phyloP scores from a whole-genome alignment of 35 echinoderm and acorn worm genomes.

The Holothuria glaberrima region DNA sequence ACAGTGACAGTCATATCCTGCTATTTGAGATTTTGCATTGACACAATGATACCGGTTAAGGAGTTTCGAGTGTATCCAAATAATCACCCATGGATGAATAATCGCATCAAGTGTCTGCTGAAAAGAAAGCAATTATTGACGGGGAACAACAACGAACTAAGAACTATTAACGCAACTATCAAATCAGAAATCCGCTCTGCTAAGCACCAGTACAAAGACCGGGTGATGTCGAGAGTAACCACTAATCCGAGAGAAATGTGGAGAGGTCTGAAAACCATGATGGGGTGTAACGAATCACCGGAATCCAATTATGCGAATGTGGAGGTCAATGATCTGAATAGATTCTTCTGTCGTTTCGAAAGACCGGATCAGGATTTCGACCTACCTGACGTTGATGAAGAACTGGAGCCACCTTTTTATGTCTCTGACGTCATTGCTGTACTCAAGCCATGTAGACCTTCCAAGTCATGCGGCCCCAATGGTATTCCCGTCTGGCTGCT shows the following conservation, averaged over 20 bases:
- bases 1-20: not conserved
- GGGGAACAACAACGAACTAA: not conserved
- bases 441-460: not conserved
- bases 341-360: conserved; percentile 2
- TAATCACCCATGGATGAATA: conserved; percentile 3
- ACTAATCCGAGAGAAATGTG: no score
- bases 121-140: conserved; percentile 2
- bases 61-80: not conserved
- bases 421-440: conserved; percentile 1
- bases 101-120: not conserved
- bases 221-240: no score
- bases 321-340: not conserved
- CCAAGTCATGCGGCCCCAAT: no score
- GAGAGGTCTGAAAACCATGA: no score
- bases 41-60: not conserved
- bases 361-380: not conserved
- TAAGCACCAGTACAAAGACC: no score
- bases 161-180: no score
- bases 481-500: no score
- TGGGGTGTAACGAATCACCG: no score
- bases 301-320: not conserved
- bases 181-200: no score
- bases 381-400: not conserved
- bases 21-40: conserved; percentile 7
- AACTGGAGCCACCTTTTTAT: not conserved